Base-by-base conservation (phyloP, 1,140 invertebrate genomes). In the Drosophila carrolli region DNA sequence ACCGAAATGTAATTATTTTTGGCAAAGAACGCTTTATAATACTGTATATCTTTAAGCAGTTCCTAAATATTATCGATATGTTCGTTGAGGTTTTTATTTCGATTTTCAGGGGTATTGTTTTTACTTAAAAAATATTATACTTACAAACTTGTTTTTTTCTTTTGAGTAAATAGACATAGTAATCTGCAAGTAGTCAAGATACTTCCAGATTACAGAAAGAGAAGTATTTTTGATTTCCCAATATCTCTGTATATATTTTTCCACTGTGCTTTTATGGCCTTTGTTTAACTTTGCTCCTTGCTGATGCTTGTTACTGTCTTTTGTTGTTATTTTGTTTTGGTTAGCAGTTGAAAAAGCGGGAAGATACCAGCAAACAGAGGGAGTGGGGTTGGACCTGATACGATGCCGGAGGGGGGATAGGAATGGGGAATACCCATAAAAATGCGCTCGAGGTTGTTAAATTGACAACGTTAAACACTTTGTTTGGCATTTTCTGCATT, bases 381-480 rank as follows among this genome's bases (percentile, higher is more conserved):
- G 4, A 10, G 19, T 16, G 46, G 13, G 11, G 16, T 10, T 23
- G 9, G 9, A 60, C 58, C 59, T 47, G 46, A 38, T 51, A 55
- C 35, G 40, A 35, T 27, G 16, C 23, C 11, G n/a, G 44, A 6
- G 5, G 37, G 4, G 11, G 14, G 13, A 14, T 14, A 46, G 23
- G 37, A n/a, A 14, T 41, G 54, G 70, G 41, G 56, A 40, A 41
- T 48, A 29, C 41, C 76, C 73, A 89, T 89, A 89, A 88, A 88
- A 88, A 88, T 89, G 79, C 81, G 84, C 84, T 88, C 84, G 80
- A 89, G 84, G 84, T 89, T 88, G 84, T 89, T 88, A 88, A 88
- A 88, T 88, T 88, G 84, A 88, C 84, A 88, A 88, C 84, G 84
- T 88, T 88, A 88, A 88, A 88, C 84, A 88, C 84, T 89, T 89